phyloP scores from a whole-genome alignment of 2,797 vertebrate genomes.

The Tadarida brasiliensis region DNA sequence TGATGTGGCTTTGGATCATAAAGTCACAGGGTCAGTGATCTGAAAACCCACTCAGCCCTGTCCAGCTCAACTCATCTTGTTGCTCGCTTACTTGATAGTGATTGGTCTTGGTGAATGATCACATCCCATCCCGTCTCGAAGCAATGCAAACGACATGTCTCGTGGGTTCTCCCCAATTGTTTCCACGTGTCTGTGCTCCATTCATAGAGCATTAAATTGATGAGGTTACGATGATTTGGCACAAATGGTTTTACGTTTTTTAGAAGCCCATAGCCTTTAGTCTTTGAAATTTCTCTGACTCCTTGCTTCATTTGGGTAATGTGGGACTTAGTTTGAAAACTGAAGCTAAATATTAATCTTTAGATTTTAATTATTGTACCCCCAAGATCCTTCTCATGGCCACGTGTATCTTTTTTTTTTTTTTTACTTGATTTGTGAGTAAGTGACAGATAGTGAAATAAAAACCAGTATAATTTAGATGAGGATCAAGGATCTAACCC shows the following conservation, averaged over 20 bases:
- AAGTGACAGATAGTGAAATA: background rate
- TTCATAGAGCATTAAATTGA: constrained; percentile 62
- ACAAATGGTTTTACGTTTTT: constrained; percentile 56
- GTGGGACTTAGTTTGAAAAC: constrained; percentile 62
- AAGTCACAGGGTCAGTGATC: constrained; percentile 61
- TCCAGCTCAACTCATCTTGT: constrained; percentile 87
- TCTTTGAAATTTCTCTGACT: constrained; percentile 59
- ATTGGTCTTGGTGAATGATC: constrained; percentile 75
- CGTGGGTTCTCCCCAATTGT: constrained; percentile 61
- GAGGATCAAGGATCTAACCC: constrained; percentile 1
- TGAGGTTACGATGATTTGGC: constrained; percentile 27
- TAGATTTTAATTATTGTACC: background rate
- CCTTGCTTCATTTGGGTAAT: constrained; percentile 59
- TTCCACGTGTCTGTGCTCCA: background rate
- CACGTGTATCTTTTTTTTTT: background rate
- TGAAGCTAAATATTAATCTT: constrained; percentile 48
- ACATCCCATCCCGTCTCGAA: constrained; percentile 80
- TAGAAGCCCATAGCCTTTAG: constrained; percentile 52
- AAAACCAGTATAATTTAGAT: background rate
- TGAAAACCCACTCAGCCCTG: constrained; percentile 55
- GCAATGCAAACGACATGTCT: constrained; percentile 73
- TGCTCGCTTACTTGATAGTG: constrained; percentile 84
- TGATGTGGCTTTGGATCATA: constrained; percentile 63
- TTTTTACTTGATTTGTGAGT: constrained; percentile 12
- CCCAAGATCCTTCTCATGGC: background rate